Evolutionary conservation across 2,888 invertebrate genomes (phyloP).

Genomic region (Embidobia sp.): DNA sequence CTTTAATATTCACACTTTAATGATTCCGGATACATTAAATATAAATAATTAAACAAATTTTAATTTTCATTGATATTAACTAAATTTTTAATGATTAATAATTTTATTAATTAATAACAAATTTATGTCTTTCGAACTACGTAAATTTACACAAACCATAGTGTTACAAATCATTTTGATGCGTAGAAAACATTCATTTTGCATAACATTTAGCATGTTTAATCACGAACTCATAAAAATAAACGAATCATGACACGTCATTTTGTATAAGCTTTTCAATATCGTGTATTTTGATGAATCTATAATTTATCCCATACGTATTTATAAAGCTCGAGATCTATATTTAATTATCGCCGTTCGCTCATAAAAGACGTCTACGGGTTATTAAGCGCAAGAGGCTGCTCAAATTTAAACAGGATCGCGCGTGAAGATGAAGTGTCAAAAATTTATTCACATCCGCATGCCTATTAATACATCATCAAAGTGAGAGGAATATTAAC

Average conservation of each 20-base stretch:
- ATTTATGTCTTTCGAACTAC: no score
- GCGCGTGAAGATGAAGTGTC: slow-evolving; percentile 32
- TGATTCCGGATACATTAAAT: no score
- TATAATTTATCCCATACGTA: slow-evolving; percentile 20
- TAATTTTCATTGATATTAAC: no score
- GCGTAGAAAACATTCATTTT: no score
- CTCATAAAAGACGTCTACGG: slow-evolving; percentile 38
- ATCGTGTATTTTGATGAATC: slow-evolving; percentile 1
- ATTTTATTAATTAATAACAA: no score
- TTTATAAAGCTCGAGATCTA: slow-evolving; percentile 41
- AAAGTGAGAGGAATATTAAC: no score
- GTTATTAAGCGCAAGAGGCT: slow-evolving; percentile 26
- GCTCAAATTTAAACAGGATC: slow-evolving; percentile 31
- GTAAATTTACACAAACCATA: no score
- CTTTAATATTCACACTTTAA: no score
- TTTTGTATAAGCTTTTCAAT: slow-evolving; percentile 2
- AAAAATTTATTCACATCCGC: slow-evolving; percentile 17
- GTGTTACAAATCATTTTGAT: no score
- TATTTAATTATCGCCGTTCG: slow-evolving; percentile 42
- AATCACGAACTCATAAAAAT: background rate
- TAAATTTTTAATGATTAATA: no score
- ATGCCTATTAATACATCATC: slow-evolving; percentile 7
- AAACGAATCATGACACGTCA: background rate
- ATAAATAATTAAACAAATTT: no score
- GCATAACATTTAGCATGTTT: no score